Base-by-base conservation (phyloP, 2,888 invertebrate genomes). In the Peribatodes rhomboidaria region DNA sequence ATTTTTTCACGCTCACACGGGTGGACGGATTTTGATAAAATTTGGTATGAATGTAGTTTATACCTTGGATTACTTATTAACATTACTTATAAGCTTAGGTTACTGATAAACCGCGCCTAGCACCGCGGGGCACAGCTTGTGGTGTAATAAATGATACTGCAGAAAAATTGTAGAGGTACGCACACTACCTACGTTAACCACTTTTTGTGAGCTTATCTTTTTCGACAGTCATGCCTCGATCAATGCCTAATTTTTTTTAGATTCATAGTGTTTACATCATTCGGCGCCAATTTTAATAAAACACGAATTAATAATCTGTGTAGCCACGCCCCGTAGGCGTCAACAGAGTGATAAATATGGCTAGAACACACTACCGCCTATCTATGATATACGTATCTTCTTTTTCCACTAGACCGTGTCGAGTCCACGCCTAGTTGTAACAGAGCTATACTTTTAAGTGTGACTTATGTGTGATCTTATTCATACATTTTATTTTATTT, bases 321-420 rank as follows among this genome's bases (percentile, higher is more conserved):
- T 79, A 69, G 88, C 92, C 83, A 80, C 93, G 92, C 93, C 92
- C 84, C 75, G 81, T 87, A 90, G 93, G 93, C 92, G 92, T 90
- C 87, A 81, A 87, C 91, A 79, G 41, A 71, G 80, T 89, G 88
- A 92, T 92, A 91, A 91, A 92, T 92, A 89, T 82, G 83, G 74
- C 81, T 78, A 77, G 81, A 82, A 80, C 80, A 82, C 74, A 78
- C 84, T 86, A 88, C 90, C 92, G 90, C 89, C 87, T 90, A 81
- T 81, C 87, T 90, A 81, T 81, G 78, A 81, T 77, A 78, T 77
- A 76, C 78, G 79, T 77, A 76, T 78, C 80, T 79, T 79, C 80
- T 78, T 76, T 78, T 80, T 82, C 82, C 82, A 84, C 81, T 80
- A 75, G 72, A 56, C 46, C 65, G 22, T 56, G 65, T 75, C 73